phyloP scores from a whole-genome alignment of 1,140 invertebrate genomes.

The Hesperophylax magnus region DNA sequence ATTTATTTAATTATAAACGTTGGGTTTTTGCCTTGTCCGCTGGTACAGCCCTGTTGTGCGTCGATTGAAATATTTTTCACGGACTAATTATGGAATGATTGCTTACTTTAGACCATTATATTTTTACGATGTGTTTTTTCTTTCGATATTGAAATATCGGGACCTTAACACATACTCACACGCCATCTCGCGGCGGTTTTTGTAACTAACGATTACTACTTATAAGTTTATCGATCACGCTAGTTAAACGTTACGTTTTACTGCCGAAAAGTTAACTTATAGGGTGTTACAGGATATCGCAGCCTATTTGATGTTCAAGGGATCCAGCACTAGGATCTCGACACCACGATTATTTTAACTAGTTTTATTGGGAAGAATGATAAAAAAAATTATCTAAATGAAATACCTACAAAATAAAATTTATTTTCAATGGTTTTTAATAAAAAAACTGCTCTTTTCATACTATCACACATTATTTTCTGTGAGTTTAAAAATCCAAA shows the following conservation, averaged over 20 bases:
- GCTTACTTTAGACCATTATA: conserved; percentile 52
- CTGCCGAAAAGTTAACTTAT: not conserved
- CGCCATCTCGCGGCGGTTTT: not conserved
- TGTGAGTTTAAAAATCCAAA: too few relatives aligned
- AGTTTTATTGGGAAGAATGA: too few relatives aligned
- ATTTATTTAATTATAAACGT: conserved; percentile 10
- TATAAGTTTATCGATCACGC: conserved; percentile 35
- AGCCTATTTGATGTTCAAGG: too few relatives aligned
- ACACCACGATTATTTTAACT: too few relatives aligned
- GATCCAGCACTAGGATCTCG: too few relatives aligned
- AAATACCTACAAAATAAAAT: too few relatives aligned
- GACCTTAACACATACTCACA: conserved; percentile 4
- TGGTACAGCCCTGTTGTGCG: conserved; percentile 41
- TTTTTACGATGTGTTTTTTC: conserved; percentile 49
- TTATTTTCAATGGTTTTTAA: too few relatives aligned
- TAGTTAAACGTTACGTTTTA: conserved; percentile 26
- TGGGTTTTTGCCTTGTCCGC: not conserved
- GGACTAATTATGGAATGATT: conserved; percentile 56
- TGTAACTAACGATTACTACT: not conserved
- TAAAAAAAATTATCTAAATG: too few relatives aligned
- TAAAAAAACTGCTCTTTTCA: too few relatives aligned
- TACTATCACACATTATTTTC: too few relatives aligned
- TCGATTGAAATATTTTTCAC: conserved; percentile 55
- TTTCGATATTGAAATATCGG: conserved; percentile 32
- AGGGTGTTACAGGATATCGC: too few relatives aligned